Evolutionary conservation across 2,113 vertebrate species (phyloP).

Genomic region (Catharus bicknelli): DNA sequence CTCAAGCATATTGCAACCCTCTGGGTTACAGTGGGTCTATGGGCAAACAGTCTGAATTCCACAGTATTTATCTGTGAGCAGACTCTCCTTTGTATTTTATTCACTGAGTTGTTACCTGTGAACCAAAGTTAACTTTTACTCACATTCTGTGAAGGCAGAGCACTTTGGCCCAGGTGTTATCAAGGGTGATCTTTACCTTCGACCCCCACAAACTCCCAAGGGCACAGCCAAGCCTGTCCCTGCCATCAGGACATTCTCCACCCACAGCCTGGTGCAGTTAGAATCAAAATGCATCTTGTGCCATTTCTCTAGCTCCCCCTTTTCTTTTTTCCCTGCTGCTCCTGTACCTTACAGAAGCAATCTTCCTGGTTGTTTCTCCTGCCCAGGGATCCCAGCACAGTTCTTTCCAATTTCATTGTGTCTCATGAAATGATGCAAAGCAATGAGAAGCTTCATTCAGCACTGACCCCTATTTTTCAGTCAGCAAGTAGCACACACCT

Average conservation of each 20-base stretch:
- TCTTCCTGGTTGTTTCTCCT: background rate
- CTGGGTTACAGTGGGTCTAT: background rate
- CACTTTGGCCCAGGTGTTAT: background rate
- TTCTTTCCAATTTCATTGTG: background rate
- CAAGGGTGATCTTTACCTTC: background rate
- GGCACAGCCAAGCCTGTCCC: background rate
- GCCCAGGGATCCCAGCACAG: background rate
- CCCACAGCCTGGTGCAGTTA: background rate
- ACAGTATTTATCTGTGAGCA: background rate
- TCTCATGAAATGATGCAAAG: background rate
- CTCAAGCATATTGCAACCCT: background rate
- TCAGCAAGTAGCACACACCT: background rate
- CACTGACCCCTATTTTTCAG: background rate
- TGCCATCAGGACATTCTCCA: background rate
- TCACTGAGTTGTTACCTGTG: background rate
- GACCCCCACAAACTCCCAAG: background rate
- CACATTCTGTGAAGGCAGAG: rapidly evolving
- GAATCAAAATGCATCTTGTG: background rate
- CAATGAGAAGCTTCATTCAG: background rate
- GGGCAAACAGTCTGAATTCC: background rate
- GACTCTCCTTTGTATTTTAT: background rate
- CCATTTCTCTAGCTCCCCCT: background rate
- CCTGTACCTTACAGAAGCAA: background rate
- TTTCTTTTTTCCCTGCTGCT: background rate
- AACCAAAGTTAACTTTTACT: background rate